Base-by-base conservation (phyloP, 30 jellyfish, hydroid and myxozoan species). In the Pseudorhiza aurosa region DNA sequence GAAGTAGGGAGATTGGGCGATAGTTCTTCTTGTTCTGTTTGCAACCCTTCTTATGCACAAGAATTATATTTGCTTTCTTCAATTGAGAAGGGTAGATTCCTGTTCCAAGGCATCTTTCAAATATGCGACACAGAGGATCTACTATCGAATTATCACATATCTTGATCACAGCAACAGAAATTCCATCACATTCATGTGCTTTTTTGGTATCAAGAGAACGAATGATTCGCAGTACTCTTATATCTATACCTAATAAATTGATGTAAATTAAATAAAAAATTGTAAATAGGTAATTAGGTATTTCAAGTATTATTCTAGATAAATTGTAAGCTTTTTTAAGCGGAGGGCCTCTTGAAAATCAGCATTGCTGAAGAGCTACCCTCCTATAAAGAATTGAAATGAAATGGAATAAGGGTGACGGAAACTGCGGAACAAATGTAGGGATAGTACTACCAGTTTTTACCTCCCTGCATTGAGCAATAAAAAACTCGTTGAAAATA, bases 21-120 rank as follows among this genome's bases (percentile, higher is more conserved):
- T 76, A 76, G 55, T 76, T 58, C 30, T 62, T 43, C 55, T 76
- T 76, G 71, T 37, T 76, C 55, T 76, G 81, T 42, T 62, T 76
- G 71, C 88, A 36, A 39, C 58, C 88, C 58, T 76, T 58, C 58
- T 76, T n/a, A 76, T 76, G 88, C 79, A 76, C 72, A 76, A 42
- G 88, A 36, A 58, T 44, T 9, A 31, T 76, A 40, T 76, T 76
- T 37, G 88, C 70, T 58, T 58, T 57, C 71, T 76, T 76, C 88
- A 80, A 57, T 30, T 58, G 79, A 24, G 81, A 57, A 62, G 79
- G 87, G 77, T 73, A 73, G 21, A 57, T 73, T 14, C 87, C 87
- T 51, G 87, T 55, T 73, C 53, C 87, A 57, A 76, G 68, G 58
- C 79, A 76, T 58, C 57, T 76, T n/a, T 76, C 70, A 22, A 49